Base-by-base conservation (phyloP, 2,797 vertebrate genomes). In the Diplodus puntazzo region DNA sequence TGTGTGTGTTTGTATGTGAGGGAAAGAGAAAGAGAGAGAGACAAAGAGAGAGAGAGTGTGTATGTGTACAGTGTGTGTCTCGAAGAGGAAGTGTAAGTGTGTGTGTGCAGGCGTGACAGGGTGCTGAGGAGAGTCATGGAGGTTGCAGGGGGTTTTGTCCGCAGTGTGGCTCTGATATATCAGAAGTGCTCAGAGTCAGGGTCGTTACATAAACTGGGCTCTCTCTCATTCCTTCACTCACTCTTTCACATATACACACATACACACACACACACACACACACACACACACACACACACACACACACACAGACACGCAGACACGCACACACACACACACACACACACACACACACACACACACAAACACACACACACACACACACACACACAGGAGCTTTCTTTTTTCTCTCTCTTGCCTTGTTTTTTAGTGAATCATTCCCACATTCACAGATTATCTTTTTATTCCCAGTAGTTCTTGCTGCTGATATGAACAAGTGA, bases 131-230 rank as follows among this genome's bases (percentile, higher is more conserved):
- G 61, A 86, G 86, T 83, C 80, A 76, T 25, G 34, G 63, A 88
- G 86, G 82, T 90, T 82, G 72, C 62, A 75, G 73, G 58, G 71
- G 54, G 45, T 77, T 84, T 89, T 77, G 76, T 84, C 76, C 14
- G 18, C 67, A 75, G 80, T 74, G 76, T 84, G 71, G 20, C 79
- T 86, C 79, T 77, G 63, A 84, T 81, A 81, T 82, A 79, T 86
- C 83, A 88, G 73, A 83, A 82, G 69, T 79, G 84, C 68, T 86
- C 54, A 80, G 60, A 83, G 80, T 85, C 84, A 70, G 30, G 64
- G 58, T 58, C 4, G 63, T 88, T 84, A 88, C 81, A 49, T 84
- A 81, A 79, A 82, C 63, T 80, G 65, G 20, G 17, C 60, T 88
- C 65, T 65, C 55, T 62, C 55, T 62, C 65, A 25, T 46, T 73